Evolutionary conservation across 2,113 vertebrate genomes (phyloP), one percentile per base, ranked within the genome.

Genomic region (Cettia cetti): DNA sequence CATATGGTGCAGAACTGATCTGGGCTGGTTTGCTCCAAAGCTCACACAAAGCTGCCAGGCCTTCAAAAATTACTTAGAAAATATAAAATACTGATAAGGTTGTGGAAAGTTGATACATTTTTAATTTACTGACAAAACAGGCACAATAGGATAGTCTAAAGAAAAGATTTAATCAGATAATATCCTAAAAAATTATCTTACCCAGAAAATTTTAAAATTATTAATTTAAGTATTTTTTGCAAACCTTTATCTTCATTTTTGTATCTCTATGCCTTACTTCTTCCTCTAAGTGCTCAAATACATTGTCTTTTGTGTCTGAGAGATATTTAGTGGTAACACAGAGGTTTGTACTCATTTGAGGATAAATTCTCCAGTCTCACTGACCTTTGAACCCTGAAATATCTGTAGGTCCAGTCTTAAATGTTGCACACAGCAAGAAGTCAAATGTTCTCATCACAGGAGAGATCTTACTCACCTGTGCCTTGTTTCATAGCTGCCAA

Each of bases 1-100:
- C 16, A 1, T 0, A 22, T 3, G 1, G 6, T 20, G 26, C 24
- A 52, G 27, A 70, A 86, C 2, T n/a, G 21, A 33, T 24, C 30
- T 35, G 31, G 17, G 10, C 1, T 50, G 30, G 5, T 52, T 90
- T 85, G 39, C 57, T 76, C 44, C 86, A 66, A 27, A 72, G 30
- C 13, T 90, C 47, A 54, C 70, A 27, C 11, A 59, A 68, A 35
- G 30, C 47, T 86, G 21, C 2, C 27, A 86, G 54, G 66, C 8
- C 9, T 54, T 52, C 39, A 68, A 68, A 84, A 89, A n/a, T 7
- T 0, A 24, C 49, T 57, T 74, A 47, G 22, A 82, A 95, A 87
- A 84, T 9, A 31, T 0, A 11, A 92, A 9, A 4, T 6, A 87
- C 10, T 40, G 39, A 11, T 30, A 63, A 82, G 15, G 10, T 14